Evolutionary conservation across 2,888 invertebrate species (phyloP).

Genomic region (Drosophila fulvimacula): DNA sequence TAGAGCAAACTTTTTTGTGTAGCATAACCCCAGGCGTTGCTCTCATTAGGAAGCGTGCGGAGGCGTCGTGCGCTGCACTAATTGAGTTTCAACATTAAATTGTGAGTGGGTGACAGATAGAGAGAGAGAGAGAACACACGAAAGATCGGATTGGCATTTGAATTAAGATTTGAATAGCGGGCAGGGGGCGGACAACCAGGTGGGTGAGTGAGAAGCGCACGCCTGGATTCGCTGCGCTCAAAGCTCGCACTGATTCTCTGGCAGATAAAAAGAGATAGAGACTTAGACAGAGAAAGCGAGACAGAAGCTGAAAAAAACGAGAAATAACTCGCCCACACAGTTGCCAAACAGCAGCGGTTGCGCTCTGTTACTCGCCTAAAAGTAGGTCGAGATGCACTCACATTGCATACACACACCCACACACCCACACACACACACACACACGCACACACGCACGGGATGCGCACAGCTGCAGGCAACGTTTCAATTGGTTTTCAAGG

Average conservation of each 20-base stretch:
- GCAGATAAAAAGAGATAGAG: neutral
- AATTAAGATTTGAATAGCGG: conserved; percentile 10
- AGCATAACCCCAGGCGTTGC: conserved; percentile 62
- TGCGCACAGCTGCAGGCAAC: conserved; percentile 62
- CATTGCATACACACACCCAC: conserved; percentile 22
- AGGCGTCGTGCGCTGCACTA: conserved; percentile 48
- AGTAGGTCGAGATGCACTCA: conserved; percentile 75
- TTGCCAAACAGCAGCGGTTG: conserved; percentile 42
- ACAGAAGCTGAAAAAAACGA: neutral
- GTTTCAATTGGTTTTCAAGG: conserved; percentile 71
- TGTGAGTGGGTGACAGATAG: conserved; percentile 29
- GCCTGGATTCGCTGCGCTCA: neutral
- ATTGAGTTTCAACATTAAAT: conserved; percentile 69
- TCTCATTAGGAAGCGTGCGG: conserved; percentile 36
- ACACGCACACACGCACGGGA: conserved; percentile 25
- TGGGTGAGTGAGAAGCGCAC: neutral
- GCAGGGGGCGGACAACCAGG: neutral
- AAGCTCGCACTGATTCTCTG: neutral
- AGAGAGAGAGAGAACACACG: neutral
- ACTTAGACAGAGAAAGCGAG: neutral
- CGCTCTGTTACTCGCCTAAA: conserved; percentile 36
- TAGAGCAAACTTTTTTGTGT: conserved; percentile 21
- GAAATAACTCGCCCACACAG: conserved; percentile 43
- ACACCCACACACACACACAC: conserved; percentile 1
- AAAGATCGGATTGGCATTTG: conserved; percentile 21